phyloP scores from a whole-genome alignment of 2,797 vertebrate genomes.

The Etheostoma nigrum region DNA sequence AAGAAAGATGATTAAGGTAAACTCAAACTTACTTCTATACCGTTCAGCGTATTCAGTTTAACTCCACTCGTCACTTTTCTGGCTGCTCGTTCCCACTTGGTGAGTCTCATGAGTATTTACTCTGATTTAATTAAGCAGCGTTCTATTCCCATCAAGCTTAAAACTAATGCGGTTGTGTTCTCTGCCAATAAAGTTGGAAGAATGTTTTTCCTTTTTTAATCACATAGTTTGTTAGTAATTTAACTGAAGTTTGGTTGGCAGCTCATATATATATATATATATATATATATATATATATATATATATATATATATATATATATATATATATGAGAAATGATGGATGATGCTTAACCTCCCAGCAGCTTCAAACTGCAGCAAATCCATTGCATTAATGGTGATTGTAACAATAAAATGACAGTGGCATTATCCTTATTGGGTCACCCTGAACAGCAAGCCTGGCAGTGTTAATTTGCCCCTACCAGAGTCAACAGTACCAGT shows the following conservation, averaged over 20 bases:
- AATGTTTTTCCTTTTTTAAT: constrained; percentile 12
- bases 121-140: constrained; percentile 54
- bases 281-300: no score
- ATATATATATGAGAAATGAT: neutral
- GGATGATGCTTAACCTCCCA: neutral
- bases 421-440: constrained; percentile 7
- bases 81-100: neutral
- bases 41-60: constrained; percentile 1
- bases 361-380: neutral
- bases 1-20: constrained; percentile 50
- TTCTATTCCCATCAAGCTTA: constrained; percentile 32
- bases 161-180: constrained; percentile 18
- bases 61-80: constrained; percentile 17
- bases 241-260: constrained; percentile 1
- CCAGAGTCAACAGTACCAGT: constrained; percentile 54
- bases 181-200: constrained; percentile 33
- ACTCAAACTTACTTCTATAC: constrained; percentile 34
- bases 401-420: neutral
- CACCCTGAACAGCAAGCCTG: constrained; percentile 27
- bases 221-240: neutral
- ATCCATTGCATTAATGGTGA: neutral
- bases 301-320: no score
- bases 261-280: neutral
- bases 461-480: constrained; percentile 46
- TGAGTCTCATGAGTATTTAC: constrained; percentile 33